These are phyloP conservation scores for Mnemiopsis leidyi DNA, from an alignment of 37 sponge, comb jelly and placozoan genomes.

Conservation along the genomic window DNA sequence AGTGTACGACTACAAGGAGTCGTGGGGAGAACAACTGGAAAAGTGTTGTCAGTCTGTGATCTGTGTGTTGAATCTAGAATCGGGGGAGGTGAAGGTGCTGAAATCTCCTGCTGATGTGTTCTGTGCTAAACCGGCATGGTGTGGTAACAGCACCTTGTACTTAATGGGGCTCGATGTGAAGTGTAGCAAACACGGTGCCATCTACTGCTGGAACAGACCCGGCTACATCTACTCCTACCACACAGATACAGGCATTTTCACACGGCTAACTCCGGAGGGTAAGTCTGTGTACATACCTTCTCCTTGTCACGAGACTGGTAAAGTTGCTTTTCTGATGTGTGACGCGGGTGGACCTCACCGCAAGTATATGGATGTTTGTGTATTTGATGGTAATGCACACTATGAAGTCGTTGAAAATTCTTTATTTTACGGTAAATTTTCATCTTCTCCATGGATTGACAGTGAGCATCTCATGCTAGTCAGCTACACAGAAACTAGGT, in stretches of 20 bases:
- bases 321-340: constrained; percentile 32
- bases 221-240: not conserved
- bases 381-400: not conserved
- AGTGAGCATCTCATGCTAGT: not conserved
- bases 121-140: not conserved
- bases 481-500: not conserved
- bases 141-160: not conserved
- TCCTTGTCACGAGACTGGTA: not conserved
- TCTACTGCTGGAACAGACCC: constrained; percentile 33
- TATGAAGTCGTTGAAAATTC: not conserved
- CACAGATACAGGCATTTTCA: not conserved
- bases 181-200: not conserved
- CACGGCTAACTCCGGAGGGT: not conserved
- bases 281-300: not conserved
- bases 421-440: not conserved
- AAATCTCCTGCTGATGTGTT: constrained; percentile 1
- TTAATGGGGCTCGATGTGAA: constrained; percentile 9
- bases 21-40: constrained; percentile 88
- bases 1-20: constrained; percentile 66
- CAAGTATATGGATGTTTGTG: constrained; percentile 20
- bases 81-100: constrained; percentile 65
- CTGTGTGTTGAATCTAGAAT: constrained; percentile 73
- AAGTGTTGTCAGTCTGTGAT: constrained; percentile 72
- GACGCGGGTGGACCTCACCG: not conserved
- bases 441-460: constrained; percentile 24